Conservation (phyloP, 2,113 vertebrate genomes). For the Pelecanoides urinatrix region DNA sequence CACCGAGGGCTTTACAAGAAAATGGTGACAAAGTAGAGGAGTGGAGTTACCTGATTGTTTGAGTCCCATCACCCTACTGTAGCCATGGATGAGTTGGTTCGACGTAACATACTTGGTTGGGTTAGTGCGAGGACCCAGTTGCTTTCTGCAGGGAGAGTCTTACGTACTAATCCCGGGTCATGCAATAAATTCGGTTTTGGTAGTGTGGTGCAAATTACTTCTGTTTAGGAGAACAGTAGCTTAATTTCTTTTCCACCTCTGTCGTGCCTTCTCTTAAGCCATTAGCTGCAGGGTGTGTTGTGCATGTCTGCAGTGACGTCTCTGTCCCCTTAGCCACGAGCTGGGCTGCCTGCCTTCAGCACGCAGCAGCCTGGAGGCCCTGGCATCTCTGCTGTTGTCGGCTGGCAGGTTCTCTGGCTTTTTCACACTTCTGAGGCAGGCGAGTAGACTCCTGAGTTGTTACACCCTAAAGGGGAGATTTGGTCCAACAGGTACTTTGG, state of each 20-base stretch:
- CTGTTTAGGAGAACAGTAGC: neutral
- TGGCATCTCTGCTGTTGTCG: neutral
- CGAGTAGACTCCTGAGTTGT: neutral
- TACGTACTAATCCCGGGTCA: rapidly evolving
- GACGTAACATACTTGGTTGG: rapidly evolving
- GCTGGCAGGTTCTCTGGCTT: neutral
- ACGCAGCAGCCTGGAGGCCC: neutral
- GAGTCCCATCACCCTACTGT: neutral
- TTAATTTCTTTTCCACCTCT: neutral
- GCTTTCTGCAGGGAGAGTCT: too few species aligned
- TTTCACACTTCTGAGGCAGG: neutral
- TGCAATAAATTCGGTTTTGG: neutral
- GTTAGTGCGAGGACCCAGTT: rapidly evolving
- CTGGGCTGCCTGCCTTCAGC: neutral
- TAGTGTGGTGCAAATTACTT: neutral
- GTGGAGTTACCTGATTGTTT: neutral
- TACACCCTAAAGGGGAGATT: neutral
- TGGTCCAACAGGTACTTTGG: neutral
- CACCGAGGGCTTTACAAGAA: neutral
- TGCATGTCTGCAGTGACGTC: neutral
- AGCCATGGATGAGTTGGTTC: neutral
- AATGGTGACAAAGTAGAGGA: neutral
- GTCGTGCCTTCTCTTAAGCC: neutral
- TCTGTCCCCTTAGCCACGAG: neutral
- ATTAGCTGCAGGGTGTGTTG: rapidly evolving